Evolutionary conservation across 1,140 invertebrate species (phyloP).

Genomic region (Oryctes rhinoceros): DNA sequence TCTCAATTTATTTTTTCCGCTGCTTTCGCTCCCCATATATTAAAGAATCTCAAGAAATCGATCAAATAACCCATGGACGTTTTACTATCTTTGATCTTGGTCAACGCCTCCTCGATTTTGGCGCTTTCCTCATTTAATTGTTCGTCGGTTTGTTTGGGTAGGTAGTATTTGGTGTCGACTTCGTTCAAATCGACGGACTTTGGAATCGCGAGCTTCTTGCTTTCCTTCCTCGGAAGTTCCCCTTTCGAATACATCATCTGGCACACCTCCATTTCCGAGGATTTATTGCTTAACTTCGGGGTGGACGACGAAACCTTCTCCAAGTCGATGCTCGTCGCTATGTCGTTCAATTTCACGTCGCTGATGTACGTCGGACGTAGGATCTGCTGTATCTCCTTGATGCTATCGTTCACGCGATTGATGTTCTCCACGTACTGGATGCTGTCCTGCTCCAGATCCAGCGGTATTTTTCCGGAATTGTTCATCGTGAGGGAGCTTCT

Average conservation of each 20-base stretch:
- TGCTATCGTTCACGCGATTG: slow-evolving; percentile 42
- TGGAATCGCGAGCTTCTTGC: neutral
- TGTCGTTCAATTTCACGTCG: slow-evolving; percentile 16
- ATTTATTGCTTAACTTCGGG: neutral
- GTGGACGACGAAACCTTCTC: neutral
- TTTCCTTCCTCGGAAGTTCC: neutral
- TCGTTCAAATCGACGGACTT: neutral
- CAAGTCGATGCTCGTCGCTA: neutral
- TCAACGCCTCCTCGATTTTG: slow-evolving; percentile 32
- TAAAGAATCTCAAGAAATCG: slow-evolving; percentile 7
- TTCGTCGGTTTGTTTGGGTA: slow-evolving; percentile 19
- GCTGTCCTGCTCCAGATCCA: neutral
- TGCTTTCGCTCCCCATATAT: neutral
- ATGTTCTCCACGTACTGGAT: slow-evolving; percentile 44
- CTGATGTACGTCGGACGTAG: slow-evolving; percentile 38
- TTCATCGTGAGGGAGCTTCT: neutral
- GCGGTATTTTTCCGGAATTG: neutral
- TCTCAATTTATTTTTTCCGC: neutral
- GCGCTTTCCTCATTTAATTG: slow-evolving; percentile 1
- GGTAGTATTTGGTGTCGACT: neutral
- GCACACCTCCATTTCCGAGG: neutral
- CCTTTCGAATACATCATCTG: neutral
- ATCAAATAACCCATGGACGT: slow-evolving; percentile 6
- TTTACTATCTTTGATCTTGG: neutral
- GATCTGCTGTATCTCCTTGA: slow-evolving; percentile 47